Percentiles rank a stretch among this genome's conserved stretches.
phyloP scores from a whole-genome alignment of 2,888 invertebrate genomes.

The Tiliacea aurago region DNA sequence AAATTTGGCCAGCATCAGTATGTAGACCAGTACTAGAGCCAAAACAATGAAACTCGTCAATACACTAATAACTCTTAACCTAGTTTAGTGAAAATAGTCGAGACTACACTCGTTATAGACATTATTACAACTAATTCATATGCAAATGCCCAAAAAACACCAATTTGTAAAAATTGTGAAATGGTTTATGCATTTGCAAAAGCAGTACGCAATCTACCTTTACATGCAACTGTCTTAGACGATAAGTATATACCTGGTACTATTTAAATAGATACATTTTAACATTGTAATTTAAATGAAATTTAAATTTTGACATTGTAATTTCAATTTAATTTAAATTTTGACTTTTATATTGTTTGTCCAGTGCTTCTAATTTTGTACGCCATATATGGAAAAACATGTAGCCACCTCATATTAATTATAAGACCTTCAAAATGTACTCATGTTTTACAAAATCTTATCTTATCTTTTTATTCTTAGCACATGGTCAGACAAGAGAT shows the following conservation, averaged over 20 bases:
- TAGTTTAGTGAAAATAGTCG: slow-evolving; percentile 6
- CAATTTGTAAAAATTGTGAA: slow-evolving; percentile 3
- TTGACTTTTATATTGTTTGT: too few species aligned
- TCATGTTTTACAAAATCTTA: too few species aligned
- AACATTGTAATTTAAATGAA: too few species aligned
- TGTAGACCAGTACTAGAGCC: slow-evolving; percentile 13
- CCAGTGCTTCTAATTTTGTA: too few species aligned
- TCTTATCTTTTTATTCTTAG: neutral
- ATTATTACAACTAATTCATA: slow-evolving; percentile 30
- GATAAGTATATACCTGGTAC: neutral
- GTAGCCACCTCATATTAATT: too few species aligned
- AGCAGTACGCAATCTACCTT: neutral
- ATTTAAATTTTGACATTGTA: too few species aligned
- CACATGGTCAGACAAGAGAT: neutral
- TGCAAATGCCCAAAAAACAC: slow-evolving; percentile 33
- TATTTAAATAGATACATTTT: too few species aligned
- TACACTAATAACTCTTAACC: slow-evolving; percentile 42
- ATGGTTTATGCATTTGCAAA: neutral
- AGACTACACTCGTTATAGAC: slow-evolving; percentile 5
- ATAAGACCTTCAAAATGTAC: too few species aligned
- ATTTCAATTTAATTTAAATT: too few species aligned
- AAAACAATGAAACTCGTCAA: slow-evolving; percentile 41
- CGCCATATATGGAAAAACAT: too few species aligned
- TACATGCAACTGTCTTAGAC: neutral
- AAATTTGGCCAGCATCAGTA: slow-evolving; percentile 44